Evolutionary conservation across 2,797 vertebrate genomes (phyloP), one percentile per base, ranked within the genome.

Genomic region (Hippopotamyrus pictus): DNA sequence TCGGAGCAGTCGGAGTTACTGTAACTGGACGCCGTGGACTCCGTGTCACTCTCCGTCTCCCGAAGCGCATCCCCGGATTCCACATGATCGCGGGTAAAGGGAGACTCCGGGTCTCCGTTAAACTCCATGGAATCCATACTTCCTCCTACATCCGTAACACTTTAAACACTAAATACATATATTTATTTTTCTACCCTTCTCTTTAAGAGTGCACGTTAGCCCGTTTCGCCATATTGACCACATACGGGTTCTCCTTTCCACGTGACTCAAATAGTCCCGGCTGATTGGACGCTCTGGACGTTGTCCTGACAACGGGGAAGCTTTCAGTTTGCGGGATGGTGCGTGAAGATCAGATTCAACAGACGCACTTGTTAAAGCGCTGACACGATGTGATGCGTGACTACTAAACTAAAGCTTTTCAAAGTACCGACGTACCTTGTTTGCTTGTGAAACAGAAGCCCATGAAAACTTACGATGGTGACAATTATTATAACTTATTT

Each of bases 291-390:
- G 69, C 76, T 1, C 37, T 22, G 1, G 11, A 22, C 1, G 96
- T 96, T 95, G 93, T 93, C 93, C 29, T 93, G 89, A 93, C 95
- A 94, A 96, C 95, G 51, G 22, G 69, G 91, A 96, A 92, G 95
- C 95, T 92, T 93, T 91, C 9, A 0, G 22, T 89, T 82, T 51
- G 22, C 88, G 54, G 51, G 11, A 7, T 76, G 89, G n/a, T 85
- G 90, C 33, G 33, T 46, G 41, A 62, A 88, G 5, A 46, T 48
- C 37, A 22, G 11, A 50, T n/a, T 51, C 65, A 5, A 6, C 65
- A 69, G 25, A 69, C 65, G 65, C 29, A 73, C 33, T 73, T 37
- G 33, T 33, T 33, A 73, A 73, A 37, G 33, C 65, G 65, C 65
- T 37, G 37, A 17, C 33, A 17, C 33, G 33, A 17, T 17, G 65